These are phyloP conservation scores for Euborellia annulipes DNA, from an alignment of 1,140 invertebrate genomes.

Conservation along the genomic window DNA sequence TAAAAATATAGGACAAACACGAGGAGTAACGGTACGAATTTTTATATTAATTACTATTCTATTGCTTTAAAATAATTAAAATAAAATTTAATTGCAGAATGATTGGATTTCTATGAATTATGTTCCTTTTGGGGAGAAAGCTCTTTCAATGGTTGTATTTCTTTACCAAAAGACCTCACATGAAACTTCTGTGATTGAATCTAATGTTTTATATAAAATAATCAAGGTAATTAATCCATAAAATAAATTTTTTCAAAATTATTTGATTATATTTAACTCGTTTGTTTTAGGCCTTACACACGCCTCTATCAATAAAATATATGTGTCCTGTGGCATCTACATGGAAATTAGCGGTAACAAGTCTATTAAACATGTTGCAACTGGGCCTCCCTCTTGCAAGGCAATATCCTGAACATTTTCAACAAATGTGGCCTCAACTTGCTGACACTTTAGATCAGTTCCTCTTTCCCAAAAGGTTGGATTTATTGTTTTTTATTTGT, in stretches of 20 bases:
- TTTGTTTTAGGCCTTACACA: slow-evolving; percentile 39
- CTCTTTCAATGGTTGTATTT: slow-evolving; percentile 62
- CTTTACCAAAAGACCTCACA: slow-evolving; percentile 68
- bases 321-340: slow-evolving; percentile 63
- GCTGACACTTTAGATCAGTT: slow-evolving; percentile 79
- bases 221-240: slow-evolving; percentile 36
- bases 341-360: slow-evolving; percentile 72
- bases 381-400: slow-evolving; percentile 76
- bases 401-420: slow-evolving; percentile 51
- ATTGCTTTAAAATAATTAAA: slow-evolving; percentile 2
- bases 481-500: slow-evolving; percentile 11
- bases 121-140: slow-evolving; percentile 75
- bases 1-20: slow-evolving; percentile 32
- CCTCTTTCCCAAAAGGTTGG: slow-evolving; percentile 63
- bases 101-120: slow-evolving; percentile 77
- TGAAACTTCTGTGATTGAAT: slow-evolving; percentile 54
- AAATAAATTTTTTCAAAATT: not conserved
- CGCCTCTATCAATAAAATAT: slow-evolving; percentile 70
- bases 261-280: no score
- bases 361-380: slow-evolving; percentile 61
- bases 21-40: slow-evolving; percentile 25
- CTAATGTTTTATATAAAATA: slow-evolving; percentile 58
- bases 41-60: slow-evolving; percentile 13
- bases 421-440: slow-evolving; percentile 68
- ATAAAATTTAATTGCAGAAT: slow-evolving; percentile 28